A percentile compares a stretch with the other conserved stretches of the same genome.
These are phyloP conservation scores for Drosophila basisetae DNA, from an alignment of 2,888 invertebrate genomes.

Conservation along the genomic window DNA sequence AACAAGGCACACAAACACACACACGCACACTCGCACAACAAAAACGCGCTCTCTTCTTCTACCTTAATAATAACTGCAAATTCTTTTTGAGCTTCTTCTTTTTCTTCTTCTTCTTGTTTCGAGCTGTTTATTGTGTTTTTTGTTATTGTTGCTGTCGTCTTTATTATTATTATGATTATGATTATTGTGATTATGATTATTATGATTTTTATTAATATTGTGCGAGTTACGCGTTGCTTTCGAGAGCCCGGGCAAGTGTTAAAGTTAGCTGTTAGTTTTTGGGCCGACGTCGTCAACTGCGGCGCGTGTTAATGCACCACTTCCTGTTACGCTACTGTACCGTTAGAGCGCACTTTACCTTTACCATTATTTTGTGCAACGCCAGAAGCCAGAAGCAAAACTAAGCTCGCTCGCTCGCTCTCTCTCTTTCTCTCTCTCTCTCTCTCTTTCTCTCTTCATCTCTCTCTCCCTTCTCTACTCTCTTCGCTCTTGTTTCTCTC, in stretches of 20 bases:
- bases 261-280: conserved; percentile 36
- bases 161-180: conserved; percentile 1
- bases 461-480: conserved; percentile 11
- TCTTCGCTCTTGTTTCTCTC: conserved; percentile 8
- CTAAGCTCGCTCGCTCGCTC: conserved; percentile 21
- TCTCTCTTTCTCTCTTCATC: conserved; percentile 6
- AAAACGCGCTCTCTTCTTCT: conserved; percentile 27
- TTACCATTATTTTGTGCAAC: conserved; percentile 74
- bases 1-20: conserved; percentile 1
- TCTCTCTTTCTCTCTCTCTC: conserved; percentile 19
- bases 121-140: neutral
- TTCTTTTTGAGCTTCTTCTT: conserved; percentile 6
- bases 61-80: conserved; percentile 11
- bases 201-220: conserved; percentile 29
- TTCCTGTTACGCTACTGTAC: conserved; percentile 82
- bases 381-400: conserved; percentile 44
- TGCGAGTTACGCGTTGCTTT: conserved; percentile 49
- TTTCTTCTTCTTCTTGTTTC: neutral
- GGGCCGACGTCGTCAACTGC: conserved; percentile 58
- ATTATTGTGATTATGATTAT: conserved; percentile 10
- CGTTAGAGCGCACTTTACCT: conserved; percentile 61
- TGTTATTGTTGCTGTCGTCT: conserved; percentile 15
- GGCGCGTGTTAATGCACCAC: conserved; percentile 83
- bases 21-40: neutral
- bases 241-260: conserved; percentile 50